Evolutionary conservation across 2,888 invertebrate species (phyloP).

Genomic region (Leptopterna dolabrata): DNA sequence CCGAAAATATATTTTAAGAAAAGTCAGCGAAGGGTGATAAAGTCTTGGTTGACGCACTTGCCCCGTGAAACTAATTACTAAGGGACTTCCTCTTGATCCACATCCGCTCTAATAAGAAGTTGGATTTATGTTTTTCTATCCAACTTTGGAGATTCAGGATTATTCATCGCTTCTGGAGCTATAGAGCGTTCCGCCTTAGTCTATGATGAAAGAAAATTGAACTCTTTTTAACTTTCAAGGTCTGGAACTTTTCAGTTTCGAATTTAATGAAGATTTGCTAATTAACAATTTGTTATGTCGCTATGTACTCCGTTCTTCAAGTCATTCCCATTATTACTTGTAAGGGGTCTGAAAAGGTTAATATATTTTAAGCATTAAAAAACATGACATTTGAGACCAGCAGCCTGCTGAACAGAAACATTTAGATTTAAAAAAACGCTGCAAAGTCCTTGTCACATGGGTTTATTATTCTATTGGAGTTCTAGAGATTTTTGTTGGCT

Average conservation of each 20-base stretch:
- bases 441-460: no score
- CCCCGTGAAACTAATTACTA: constrained; percentile 1
- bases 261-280: background rate
- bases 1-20: constrained; percentile 6
- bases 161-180: background rate
- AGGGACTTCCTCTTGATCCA: background rate
- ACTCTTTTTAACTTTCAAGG: background rate
- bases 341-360: no score
- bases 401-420: no score
- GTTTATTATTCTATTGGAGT: no score
- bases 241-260: background rate
- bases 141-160: constrained; percentile 15
- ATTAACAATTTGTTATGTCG: background rate
- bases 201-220: background rate
- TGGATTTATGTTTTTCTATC: constrained; percentile 24
- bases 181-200: background rate
- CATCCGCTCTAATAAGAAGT: constrained; percentile 1
- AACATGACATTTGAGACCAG: no score
- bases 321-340: no score
- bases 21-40: constrained; percentile 1
- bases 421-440: no score
- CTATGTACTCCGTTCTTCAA: no score
- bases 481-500: no score
- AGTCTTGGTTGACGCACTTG: constrained; percentile 10
- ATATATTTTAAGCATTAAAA: no score